Base-by-base conservation (phyloP, 2,888 invertebrate species). In the Archips xylosteana region DNA sequence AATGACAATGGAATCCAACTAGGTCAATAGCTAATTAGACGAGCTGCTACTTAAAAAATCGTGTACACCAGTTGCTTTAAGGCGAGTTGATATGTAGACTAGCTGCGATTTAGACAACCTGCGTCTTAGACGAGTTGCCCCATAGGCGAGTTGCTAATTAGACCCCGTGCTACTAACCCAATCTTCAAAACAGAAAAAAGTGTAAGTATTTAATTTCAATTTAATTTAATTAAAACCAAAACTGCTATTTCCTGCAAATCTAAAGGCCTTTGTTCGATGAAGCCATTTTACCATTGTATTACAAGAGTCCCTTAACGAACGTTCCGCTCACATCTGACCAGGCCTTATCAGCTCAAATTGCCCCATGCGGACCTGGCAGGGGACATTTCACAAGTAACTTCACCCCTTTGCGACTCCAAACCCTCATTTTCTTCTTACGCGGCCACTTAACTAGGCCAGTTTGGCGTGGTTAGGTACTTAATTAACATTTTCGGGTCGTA, bases 341-440 rank as follows among this genome's bases (percentile, higher is more conserved):
- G 32, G 32, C 63, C 63, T 73, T 73, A 73, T 73, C 68, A 42
- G 63, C 61, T 59, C 49, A 9, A 73, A 69, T 69, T 32, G 73
- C 39, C 68, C 68, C 68, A 59, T 59, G 59, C 68, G 68, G 67
- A 42, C 67, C 54, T 36, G n/a, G 67, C 47, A 62, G 63, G 64
- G 73, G 73, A 73, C 73, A 68, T 73, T 73, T 69, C 73, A 64
- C 73, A 73, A 73, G 69, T 73, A 73, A 73, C 73, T 73, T 73
- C 73, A 73, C 73, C 73, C 72, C 73, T 73, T 73, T 69, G 68
- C 49, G 68, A 69, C 63, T 69, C 32, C 59, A 64, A 68, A 69
- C 73, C 68, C 68, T 73, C 73, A 64, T 73, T 73, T 59, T 64
- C 57, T 73, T 64, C 68, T 73, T 64, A 73, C 54, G 59, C 39